These are phyloP conservation scores for Pagetopsis macropterus DNA, from an alignment of 2,797 vertebrate genomes.

Conservation along the genomic window DNA sequence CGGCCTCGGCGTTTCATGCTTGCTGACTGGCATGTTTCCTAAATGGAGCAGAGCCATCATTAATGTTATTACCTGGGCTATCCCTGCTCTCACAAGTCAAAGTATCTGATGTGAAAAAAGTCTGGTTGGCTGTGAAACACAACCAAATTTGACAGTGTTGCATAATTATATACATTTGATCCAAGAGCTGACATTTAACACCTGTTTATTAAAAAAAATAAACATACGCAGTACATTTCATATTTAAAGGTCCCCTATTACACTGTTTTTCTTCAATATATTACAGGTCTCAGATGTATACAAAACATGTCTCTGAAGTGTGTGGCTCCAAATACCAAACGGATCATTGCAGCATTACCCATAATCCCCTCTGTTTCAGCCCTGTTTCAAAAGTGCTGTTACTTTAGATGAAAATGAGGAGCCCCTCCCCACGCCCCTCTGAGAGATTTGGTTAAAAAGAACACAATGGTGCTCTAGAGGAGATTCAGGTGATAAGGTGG, in stretches of 20 bases:
- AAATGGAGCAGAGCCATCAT: slow-evolving; percentile 21
- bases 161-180: background rate
- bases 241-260: background rate
- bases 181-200: background rate
- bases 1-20: background rate
- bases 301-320: too few relatives aligned
- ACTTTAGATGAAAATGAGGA: too few relatives aligned
- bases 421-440: too few relatives aligned
- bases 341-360: too few relatives aligned
- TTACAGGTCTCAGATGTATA: too few relatives aligned
- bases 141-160: background rate
- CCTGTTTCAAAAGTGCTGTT: too few relatives aligned
- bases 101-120: slow-evolving; percentile 1
- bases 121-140: slow-evolving; percentile 7
- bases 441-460: too few relatives aligned
- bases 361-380: too few relatives aligned
- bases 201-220: background rate
- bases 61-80: slow-evolving; percentile 3
- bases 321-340: too few relatives aligned
- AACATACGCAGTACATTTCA: background rate
- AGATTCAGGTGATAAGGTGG: too few relatives aligned
- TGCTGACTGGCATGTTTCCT: slow-evolving; percentile 15
- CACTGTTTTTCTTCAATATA: too few relatives aligned
- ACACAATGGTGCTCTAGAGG: too few relatives aligned
- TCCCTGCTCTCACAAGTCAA: background rate